phyloP scores from a whole-genome alignment of 2,797 vertebrate genomes.

The Danio kyathit region DNA sequence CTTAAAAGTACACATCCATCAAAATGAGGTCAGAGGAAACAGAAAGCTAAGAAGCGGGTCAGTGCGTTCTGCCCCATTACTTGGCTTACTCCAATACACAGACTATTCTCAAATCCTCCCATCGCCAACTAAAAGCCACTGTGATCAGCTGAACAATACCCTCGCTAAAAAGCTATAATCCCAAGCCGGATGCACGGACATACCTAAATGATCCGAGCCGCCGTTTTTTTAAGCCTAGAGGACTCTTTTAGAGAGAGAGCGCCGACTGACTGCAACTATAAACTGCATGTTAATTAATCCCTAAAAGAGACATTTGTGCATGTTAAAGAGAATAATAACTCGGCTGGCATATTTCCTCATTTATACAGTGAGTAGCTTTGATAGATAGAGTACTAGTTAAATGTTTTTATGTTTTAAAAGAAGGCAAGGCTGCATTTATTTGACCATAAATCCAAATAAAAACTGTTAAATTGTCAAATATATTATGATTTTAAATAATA shows the following conservation, averaged over 20 bases:
- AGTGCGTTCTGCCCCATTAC: constrained; percentile 1
- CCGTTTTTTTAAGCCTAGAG: constrained; percentile 9
- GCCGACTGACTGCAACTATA: neutral
- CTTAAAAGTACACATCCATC: neutral
- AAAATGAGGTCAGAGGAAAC: neutral
- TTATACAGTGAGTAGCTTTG: neutral
- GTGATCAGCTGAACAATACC: constrained; percentile 20
- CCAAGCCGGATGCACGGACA: constrained; percentile 13
- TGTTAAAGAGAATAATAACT: neutral
- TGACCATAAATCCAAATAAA: too few relatives aligned
- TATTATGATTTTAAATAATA: too few relatives aligned
- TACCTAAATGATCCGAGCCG: constrained; percentile 19
- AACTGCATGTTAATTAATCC: constrained; percentile 25
- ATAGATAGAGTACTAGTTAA: neutral
- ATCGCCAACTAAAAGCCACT: constrained; percentile 8
- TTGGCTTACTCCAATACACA: neutral
- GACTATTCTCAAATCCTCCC: constrained; percentile 30
- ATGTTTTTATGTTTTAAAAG: too few relatives aligned
- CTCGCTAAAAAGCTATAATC: constrained; percentile 19
- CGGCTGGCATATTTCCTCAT: neutral
- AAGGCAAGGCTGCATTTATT: too few relatives aligned
- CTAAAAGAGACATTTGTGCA: constrained; percentile 8
- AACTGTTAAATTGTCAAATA: too few relatives aligned
- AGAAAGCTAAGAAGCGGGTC: constrained; percentile 11
- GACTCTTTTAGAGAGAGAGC: neutral